phyloP scores from a whole-genome alignment of 2,113 vertebrate species.

The Carassius gibelio region DNA sequence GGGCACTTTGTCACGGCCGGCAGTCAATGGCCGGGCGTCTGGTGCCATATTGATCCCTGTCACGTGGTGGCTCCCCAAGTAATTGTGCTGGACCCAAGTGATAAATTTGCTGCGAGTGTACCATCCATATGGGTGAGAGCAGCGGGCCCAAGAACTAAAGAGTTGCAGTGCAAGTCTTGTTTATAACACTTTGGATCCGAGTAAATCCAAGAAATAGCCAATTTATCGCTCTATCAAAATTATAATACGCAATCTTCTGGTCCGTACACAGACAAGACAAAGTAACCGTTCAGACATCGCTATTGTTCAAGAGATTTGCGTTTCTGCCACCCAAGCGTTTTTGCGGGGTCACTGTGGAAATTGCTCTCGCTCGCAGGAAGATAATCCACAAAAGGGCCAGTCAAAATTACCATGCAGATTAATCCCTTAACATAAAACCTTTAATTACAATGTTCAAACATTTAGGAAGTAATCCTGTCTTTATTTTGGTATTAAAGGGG shows the following conservation, averaged over 20 bases:
- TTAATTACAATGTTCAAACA: constrained; percentile 55
- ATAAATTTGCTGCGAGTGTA: constrained; percentile 72
- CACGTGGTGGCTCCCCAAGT: constrained; percentile 69
- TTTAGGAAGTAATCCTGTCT: constrained; percentile 46
- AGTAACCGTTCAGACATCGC: neutral
- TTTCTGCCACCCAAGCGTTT: constrained; percentile 21
- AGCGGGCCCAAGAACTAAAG: constrained; percentile 49
- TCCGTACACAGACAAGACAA: neutral
- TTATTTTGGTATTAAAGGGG: constrained; percentile 43
- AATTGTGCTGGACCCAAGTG: constrained; percentile 71
- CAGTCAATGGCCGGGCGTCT: constrained; percentile 72
- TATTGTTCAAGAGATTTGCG: constrained; percentile 16
- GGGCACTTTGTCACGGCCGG: constrained; percentile 69
- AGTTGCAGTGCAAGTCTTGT: constrained; percentile 26
- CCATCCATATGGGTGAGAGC: constrained; percentile 53
- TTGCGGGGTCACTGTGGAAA: constrained; percentile 43
- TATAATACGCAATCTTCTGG: neutral
- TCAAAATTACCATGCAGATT: constrained; percentile 48
- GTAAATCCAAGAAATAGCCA: neutral
- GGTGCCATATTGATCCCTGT: constrained; percentile 77
- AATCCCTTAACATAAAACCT: constrained; percentile 50
- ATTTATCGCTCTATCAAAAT: constrained; percentile 9
- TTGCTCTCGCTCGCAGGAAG: constrained; percentile 38
- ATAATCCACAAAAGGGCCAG: constrained; percentile 52
- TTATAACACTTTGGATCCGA: neutral